Evolutionary conservation across 2,113 vertebrate species (phyloP), one percentile per base, ranked within the genome.

Genomic region (Gulo gulo): DNA sequence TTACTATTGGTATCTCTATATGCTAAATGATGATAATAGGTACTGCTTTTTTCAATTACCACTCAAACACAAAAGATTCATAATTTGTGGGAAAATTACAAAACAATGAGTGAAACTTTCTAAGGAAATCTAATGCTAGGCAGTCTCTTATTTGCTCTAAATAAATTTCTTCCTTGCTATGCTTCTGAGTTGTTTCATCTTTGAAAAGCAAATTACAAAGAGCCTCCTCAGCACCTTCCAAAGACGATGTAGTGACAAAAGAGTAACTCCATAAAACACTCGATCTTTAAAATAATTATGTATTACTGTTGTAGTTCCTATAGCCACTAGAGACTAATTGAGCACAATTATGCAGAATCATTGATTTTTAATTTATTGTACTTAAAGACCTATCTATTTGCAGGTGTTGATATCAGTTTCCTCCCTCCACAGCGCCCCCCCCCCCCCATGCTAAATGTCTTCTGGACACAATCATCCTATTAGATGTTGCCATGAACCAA

Each of bases 401-500:
- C 59, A 96, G 39, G 7, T 52, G 73, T 95, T 95, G 81, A 83
- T 94, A 76, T 96, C 23, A 80, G 61, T 92, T 91, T 0, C 94
- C 90, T 90, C 73, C 65, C 79, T 24, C 91, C 63, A n/a, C 95
- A 52, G 50, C 50, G 1, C 83, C 45, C 26, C 20, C 8, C 6
- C 13, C 14, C n/a, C 55, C 55, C 18, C 67, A 63, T 94, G 82
- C 61, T 91, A 57, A 85, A 55, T 92, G 90, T 84, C 71, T 59
- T 94, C 59, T 0, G 91, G 98, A 96, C 91, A 96, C 90, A 91
- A 97, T 97, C 97, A 97, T 95, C 92, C 93, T 91, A 98, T 98
- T 97, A 98, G 99, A 99, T 98, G 99, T 97, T 61, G 39, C 23
- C 52, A 91, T 96, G 91, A 97, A 98, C 98, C 52, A 55, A 55